phyloP scores from a whole-genome alignment of 92 coral and sea anemone genomes.

The Phenganax marumi region DNA sequence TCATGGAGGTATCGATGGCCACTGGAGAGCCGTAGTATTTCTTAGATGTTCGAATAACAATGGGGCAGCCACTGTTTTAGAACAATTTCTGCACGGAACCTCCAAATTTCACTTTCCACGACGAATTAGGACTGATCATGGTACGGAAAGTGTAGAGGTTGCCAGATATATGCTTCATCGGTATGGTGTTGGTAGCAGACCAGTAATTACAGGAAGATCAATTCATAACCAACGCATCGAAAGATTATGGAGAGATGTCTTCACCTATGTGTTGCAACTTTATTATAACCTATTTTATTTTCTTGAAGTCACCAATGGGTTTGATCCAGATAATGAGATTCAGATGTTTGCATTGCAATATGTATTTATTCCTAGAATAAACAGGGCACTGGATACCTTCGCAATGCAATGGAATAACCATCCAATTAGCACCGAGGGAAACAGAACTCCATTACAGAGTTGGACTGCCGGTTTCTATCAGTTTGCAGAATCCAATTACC shows the following conservation, averaged over 20 bases:
- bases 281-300: constrained; percentile 1
- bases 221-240: constrained; percentile 15
- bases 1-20: neutral
- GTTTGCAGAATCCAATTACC: no score
- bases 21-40: neutral
- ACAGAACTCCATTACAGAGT: neutral
- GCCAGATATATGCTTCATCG: constrained; percentile 28
- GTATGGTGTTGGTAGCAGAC: constrained; percentile 1
- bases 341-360: constrained; percentile 50
- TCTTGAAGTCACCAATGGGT: constrained; percentile 1
- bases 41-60: neutral
- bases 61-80: neutral
- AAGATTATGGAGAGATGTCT: constrained; percentile 24
- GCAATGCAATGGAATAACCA: constrained; percentile 54
- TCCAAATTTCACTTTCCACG: neutral
- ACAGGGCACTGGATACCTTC: constrained; percentile 39
- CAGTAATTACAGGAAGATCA: constrained; percentile 13
- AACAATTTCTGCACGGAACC: neutral
- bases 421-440: constrained; percentile 27
- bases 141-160: constrained; percentile 48
- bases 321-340: constrained; percentile 21
- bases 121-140: neutral
- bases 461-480: no score
- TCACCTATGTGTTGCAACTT: neutral
- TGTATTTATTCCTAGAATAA: constrained; percentile 35